Evolutionary conservation across 2,113 vertebrate species (phyloP).

Genomic region (Ornithorhynchus anatinus): DNA sequence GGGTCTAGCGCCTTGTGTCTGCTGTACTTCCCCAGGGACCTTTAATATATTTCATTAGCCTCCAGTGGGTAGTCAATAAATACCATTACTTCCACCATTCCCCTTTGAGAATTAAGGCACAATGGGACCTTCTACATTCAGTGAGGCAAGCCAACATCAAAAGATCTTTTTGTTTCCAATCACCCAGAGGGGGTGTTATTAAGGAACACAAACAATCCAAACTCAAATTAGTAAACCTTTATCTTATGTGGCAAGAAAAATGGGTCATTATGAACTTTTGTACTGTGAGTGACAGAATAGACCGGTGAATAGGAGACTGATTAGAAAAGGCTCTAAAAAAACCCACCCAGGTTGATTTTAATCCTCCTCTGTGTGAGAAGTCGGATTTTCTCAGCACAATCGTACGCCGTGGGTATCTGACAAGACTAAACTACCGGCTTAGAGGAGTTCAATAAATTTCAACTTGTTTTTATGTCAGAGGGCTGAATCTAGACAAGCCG

Average conservation of each 20-base stretch:
- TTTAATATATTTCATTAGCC: no score
- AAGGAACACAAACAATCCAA: conserved; percentile 42
- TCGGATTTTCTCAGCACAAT: conserved; percentile 38
- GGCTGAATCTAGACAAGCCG: conserved; percentile 53
- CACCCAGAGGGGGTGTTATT: conserved; percentile 18
- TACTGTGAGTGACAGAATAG: conserved; percentile 32
- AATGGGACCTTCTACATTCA: conserved; percentile 7
- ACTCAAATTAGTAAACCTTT: not conserved
- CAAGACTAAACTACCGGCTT: conserved; percentile 55
- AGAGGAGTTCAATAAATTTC: conserved; percentile 56
- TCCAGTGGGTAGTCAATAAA: no score
- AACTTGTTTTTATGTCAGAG: conserved; percentile 59
- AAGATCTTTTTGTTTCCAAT: conserved; percentile 29
- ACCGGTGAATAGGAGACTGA: conserved; percentile 52
- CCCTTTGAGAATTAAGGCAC: no score
- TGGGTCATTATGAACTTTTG: conserved; percentile 4
- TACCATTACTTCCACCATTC: no score
- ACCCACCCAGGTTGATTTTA: conserved; percentile 56
- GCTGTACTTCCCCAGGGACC: no score
- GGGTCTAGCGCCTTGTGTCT: no score
- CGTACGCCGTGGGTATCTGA: conserved; percentile 31
- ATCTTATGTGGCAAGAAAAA: conserved; percentile 26
- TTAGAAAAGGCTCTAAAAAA: conserved; percentile 17
- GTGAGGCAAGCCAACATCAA: conserved; percentile 21
- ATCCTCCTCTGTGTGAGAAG: conserved; percentile 25